These are phyloP conservation scores for Alca torda DNA, from an alignment of 2,797 vertebrate species.

Conservation along the genomic window DNA sequence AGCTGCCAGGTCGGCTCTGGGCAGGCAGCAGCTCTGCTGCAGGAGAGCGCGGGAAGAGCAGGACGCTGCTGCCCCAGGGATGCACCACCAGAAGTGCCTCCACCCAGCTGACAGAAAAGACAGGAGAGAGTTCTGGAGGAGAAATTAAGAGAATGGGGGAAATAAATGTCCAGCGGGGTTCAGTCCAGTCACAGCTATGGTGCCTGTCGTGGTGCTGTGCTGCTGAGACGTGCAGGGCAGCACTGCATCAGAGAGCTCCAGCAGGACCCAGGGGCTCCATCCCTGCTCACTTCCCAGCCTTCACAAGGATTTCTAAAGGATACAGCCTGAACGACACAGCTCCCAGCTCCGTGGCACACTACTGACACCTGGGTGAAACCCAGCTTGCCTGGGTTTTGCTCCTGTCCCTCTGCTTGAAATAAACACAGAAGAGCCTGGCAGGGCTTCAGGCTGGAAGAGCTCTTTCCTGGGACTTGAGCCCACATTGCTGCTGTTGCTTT, in stretches of 20 bases:
- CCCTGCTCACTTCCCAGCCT: not conserved
- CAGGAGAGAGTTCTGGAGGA: not conserved
- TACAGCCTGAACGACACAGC: not conserved
- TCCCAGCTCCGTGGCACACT: not conserved
- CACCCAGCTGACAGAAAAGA: not conserved
- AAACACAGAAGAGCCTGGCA: not conserved
- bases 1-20: not conserved
- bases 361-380: not conserved
- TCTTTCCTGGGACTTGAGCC: not conserved
- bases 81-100: not conserved
- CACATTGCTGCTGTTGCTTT: not conserved
- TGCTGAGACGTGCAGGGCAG: rapidly evolving
- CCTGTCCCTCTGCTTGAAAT: not conserved
- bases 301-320: not conserved
- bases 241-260: not conserved
- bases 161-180: not conserved
- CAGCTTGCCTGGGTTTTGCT: not conserved
- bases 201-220: rapidly evolving
- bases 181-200: not conserved
- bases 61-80: rapidly evolving
- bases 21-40: not conserved
- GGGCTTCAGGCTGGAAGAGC: not conserved
- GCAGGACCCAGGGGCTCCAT: not conserved
- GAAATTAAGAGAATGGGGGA: not conserved
- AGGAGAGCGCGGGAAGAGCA: not conserved